Conservation (phyloP, 1,140 invertebrate genomes). For the Formica selysi region DNA sequence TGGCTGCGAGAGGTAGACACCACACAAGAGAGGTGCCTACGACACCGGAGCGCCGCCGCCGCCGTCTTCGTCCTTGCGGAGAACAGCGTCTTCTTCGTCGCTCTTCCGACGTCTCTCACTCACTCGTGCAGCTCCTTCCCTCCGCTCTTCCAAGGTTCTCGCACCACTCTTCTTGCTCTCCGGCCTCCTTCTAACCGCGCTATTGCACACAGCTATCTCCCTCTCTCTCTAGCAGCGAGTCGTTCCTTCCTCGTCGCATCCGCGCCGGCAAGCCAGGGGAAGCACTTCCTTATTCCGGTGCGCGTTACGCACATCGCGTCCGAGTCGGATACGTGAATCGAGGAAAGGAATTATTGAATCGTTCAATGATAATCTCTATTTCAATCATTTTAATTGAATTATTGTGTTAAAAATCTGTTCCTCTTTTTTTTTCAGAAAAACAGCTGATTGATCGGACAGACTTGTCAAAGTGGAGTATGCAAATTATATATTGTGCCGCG, state of each 20-base stretch:
- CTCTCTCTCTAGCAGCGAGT: not conserved
- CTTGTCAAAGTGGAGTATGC: not conserved
- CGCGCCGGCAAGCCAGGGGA: slow-evolving; percentile 14
- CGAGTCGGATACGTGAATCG: not conserved
- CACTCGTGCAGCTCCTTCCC: slow-evolving; percentile 60
- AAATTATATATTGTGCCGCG: slow-evolving; percentile 1
- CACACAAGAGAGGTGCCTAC: slow-evolving; percentile 76
- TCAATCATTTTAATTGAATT: not conserved
- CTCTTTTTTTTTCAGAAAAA: not conserved
- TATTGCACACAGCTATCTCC: slow-evolving; percentile 30
- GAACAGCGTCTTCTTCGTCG: slow-evolving; percentile 57
- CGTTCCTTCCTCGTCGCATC: not conserved
- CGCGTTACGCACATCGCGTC: not conserved
- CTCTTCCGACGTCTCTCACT: slow-evolving; percentile 57
- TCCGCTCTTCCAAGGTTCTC: slow-evolving; percentile 49
- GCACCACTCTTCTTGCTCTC: slow-evolving; percentile 47
- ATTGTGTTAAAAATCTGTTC: not conserved
- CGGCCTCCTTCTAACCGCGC: slow-evolving; percentile 17
- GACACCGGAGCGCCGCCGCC: slow-evolving; percentile 69
- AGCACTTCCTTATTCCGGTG: slow-evolving; percentile 52
- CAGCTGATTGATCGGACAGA: not conserved
- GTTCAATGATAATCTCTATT: not conserved
- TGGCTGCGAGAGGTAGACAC: slow-evolving; percentile 76
- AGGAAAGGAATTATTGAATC: not conserved
- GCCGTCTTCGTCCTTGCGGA: slow-evolving; percentile 70